phyloP scores from a whole-genome alignment of 2,797 vertebrate species.

The Pseudochromis fuscus region DNA sequence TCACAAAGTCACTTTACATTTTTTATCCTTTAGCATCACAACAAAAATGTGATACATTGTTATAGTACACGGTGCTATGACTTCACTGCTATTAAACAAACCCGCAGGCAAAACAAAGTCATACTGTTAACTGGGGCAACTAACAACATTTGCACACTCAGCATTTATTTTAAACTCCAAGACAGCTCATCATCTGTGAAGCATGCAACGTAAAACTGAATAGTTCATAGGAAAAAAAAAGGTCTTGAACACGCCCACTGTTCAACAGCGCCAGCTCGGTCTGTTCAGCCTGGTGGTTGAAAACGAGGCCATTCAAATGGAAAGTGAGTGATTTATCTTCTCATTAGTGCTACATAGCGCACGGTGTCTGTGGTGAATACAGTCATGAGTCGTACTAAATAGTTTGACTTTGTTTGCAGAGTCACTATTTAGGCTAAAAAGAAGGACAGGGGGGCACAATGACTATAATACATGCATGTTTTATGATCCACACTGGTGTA shows the following conservation, averaged over 20 bases:
- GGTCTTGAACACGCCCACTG: slow-evolving; percentile 21
- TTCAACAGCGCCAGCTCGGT: background rate
- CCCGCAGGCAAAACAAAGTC: slow-evolving; percentile 10
- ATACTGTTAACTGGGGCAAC: background rate
- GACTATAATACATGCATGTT: background rate
- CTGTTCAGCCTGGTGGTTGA: slow-evolving; percentile 31
- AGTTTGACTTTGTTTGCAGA: slow-evolving; percentile 11
- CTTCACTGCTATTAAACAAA: background rate
- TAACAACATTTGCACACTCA: slow-evolving; percentile 14
- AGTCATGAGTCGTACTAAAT: slow-evolving; percentile 36
- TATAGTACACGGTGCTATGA: background rate
- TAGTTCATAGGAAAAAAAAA: slow-evolving; percentile 12
- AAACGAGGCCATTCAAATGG: slow-evolving; percentile 59
- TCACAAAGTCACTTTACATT: background rate
- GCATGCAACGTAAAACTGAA: slow-evolving; percentile 17
- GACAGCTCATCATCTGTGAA: slow-evolving; percentile 1
- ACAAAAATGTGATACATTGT: background rate
- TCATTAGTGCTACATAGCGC: slow-evolving; percentile 39
- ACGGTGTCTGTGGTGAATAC: slow-evolving; percentile 17
- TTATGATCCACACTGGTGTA: too few relatives aligned
- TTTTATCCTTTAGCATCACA: background rate
- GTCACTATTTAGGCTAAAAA: slow-evolving; percentile 1
- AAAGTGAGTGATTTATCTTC: slow-evolving; percentile 61
- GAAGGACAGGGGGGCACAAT: background rate
- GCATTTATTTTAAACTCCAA: slow-evolving; percentile 23